Evolutionary conservation across 2,113 vertebrate genomes (phyloP).

Genomic region (Psephotus haematonotus): DNA sequence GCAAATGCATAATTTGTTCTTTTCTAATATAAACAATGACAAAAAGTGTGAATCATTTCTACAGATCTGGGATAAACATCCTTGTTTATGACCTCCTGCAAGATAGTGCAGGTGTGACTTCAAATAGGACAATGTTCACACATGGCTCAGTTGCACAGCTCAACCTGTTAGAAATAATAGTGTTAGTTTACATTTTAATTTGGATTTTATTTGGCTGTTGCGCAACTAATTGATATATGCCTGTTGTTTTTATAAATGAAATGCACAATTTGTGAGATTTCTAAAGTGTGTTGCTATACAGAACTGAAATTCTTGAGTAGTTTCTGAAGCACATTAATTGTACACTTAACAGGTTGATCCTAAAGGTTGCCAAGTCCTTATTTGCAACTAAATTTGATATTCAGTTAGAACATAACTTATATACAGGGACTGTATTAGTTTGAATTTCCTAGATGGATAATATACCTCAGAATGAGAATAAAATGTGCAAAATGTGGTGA

Average conservation of each 20-base stretch:
- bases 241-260: neutral
- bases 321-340: conserved; percentile 11
- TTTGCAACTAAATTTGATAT: neutral
- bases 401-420: neutral
- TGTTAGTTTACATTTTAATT: neutral
- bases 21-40: neutral
- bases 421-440: neutral
- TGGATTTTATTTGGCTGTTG: neutral
- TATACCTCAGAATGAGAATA: neutral
- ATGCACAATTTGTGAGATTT: neutral
- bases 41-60: accelerated
- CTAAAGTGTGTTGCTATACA: neutral
- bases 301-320: conserved; percentile 17
- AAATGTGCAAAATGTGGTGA: neutral
- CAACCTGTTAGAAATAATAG: neutral
- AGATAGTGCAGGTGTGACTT: accelerated
- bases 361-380: neutral
- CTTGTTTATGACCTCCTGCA: neutral
- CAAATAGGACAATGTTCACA: accelerated
- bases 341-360: conserved; percentile 5
- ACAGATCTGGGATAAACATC: neutral
- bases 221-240: neutral
- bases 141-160: accelerated
- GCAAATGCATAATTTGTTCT: accelerated
- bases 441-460: neutral